Evolutionary conservation across 2,888 invertebrate species (phyloP).

Genomic region (Fragum sueziense): DNA sequence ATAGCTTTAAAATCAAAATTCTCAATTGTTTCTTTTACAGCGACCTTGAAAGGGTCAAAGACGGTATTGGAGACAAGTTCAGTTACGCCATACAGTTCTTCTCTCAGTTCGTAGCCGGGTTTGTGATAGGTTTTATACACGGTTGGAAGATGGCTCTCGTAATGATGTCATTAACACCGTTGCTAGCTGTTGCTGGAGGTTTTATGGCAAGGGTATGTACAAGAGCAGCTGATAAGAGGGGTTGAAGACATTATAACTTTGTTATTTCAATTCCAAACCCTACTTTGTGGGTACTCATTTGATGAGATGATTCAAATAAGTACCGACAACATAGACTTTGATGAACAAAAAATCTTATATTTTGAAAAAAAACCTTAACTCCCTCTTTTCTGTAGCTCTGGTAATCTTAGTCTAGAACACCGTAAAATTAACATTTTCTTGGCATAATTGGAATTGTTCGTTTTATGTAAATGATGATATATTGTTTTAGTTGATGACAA

Average conservation of each 20-base stretch:
- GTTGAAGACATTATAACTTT: too few relatives aligned
- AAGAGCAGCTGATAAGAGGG: too few relatives aligned
- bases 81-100: slow-evolving; percentile 82
- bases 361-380: background rate
- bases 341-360: too few relatives aligned
- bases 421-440: too few relatives aligned
- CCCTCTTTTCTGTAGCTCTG: background rate
- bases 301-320: too few relatives aligned
- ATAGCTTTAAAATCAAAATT: too few relatives aligned
- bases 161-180: slow-evolving; percentile 84
- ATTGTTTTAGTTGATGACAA: slow-evolving; percentile 82
- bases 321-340: too few relatives aligned
- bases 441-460: too few relatives aligned
- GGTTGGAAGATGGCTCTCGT: slow-evolving; percentile 85
- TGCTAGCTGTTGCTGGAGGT: slow-evolving; percentile 76
- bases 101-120: slow-evolving; percentile 83
- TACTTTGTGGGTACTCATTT: too few relatives aligned
- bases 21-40: slow-evolving; percentile 80
- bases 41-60: slow-evolving; percentile 84
- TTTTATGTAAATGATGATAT: too few relatives aligned
- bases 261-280: too few relatives aligned
- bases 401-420: too few relatives aligned
- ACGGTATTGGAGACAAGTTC: slow-evolving; percentile 84
- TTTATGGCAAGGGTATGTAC: slow-evolving; percentile 71
- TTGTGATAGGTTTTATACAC: slow-evolving; percentile 83